Evolutionary conservation across 1,140 invertebrate genomes (phyloP).

Genomic region (Amyelois transitella): DNA sequence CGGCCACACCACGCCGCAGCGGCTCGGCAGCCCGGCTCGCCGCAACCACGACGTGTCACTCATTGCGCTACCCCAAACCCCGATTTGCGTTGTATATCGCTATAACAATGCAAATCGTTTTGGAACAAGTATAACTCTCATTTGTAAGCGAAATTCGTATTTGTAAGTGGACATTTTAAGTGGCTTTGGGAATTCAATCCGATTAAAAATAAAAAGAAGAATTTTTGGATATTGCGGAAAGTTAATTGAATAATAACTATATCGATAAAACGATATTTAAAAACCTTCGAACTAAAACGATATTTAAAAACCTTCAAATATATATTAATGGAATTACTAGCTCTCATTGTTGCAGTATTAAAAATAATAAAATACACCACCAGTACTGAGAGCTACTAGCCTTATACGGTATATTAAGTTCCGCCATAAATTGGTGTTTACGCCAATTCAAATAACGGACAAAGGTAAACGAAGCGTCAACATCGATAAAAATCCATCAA

Average conservation of each 20-base stretch:
- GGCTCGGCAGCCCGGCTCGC: not conserved
- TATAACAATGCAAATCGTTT: not conserved
- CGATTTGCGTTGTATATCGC: not conserved
- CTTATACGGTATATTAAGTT: not conserved
- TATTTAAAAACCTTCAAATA: too few relatives aligned
- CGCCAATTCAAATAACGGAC: not conserved
- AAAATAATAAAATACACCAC: too few relatives aligned
- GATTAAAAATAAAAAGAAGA: too few relatives aligned
- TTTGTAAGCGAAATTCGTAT: not conserved
- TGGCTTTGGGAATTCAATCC: too few relatives aligned
- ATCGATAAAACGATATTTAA: too few relatives aligned
- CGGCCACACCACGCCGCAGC: not conserved
- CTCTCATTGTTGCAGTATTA: too few relatives aligned
- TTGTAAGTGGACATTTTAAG: too few relatives aligned
- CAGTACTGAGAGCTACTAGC: not conserved
- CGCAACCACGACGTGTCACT: conserved; percentile 23
- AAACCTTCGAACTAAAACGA: too few relatives aligned
- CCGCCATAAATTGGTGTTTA: not conserved
- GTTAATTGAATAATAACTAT: too few relatives aligned
- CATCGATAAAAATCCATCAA: not conserved
- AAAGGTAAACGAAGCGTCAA: not conserved
- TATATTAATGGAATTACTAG: not conserved
- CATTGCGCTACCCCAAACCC: not conserved
- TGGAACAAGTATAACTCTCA: too few relatives aligned
- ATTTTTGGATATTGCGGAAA: too few relatives aligned